Conservation (phyloP, 2,113 vertebrate genomes). For the Empidonax alnorum region DNA sequence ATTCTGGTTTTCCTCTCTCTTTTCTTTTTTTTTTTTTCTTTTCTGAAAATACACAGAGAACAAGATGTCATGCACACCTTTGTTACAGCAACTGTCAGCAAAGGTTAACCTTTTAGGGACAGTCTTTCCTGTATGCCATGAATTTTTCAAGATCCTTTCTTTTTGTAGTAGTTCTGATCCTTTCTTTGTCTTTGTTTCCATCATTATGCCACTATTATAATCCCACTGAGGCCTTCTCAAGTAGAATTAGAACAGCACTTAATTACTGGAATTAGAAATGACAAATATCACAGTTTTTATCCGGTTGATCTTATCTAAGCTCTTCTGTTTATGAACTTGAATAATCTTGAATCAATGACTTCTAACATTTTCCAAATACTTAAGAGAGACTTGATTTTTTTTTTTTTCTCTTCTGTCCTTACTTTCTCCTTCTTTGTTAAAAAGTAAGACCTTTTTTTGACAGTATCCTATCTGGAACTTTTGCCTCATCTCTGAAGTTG, state of each 20-base stretch:
- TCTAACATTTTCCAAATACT: conserved; percentile 68
- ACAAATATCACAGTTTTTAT: conserved; percentile 81
- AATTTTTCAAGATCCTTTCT: conserved; percentile 73
- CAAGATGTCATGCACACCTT: not conserved
- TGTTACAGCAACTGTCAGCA: not conserved
- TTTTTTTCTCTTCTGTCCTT: not conserved
- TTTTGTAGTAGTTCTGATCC: conserved; percentile 74
- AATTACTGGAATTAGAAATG: conserved; percentile 80
- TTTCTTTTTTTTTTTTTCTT: not conserved
- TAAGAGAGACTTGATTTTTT: not conserved
- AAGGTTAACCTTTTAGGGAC: conserved; percentile 48
- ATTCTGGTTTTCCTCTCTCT: not conserved
- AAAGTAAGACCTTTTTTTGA: not conserved
- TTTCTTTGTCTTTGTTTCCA: conserved; percentile 74
- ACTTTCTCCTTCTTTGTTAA: conserved; percentile 30
- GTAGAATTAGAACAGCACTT: conserved; percentile 77
- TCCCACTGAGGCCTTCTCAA: conserved; percentile 77
- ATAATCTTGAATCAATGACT: conserved; percentile 74
- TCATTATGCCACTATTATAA: conserved; percentile 78
- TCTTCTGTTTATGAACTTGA: conserved; percentile 74
- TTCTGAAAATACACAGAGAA: not conserved
- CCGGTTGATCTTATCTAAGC: conserved; percentile 72
- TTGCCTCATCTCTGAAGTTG: not conserved
- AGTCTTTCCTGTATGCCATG: conserved; percentile 48
- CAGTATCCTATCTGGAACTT: not conserved